Percentiles rank a stretch among this genome's conserved stretches.
These are phyloP conservation scores for Probaryconus sp. DNA, from an alignment of 1,140 invertebrate genomes.

Conservation along the genomic window DNA sequence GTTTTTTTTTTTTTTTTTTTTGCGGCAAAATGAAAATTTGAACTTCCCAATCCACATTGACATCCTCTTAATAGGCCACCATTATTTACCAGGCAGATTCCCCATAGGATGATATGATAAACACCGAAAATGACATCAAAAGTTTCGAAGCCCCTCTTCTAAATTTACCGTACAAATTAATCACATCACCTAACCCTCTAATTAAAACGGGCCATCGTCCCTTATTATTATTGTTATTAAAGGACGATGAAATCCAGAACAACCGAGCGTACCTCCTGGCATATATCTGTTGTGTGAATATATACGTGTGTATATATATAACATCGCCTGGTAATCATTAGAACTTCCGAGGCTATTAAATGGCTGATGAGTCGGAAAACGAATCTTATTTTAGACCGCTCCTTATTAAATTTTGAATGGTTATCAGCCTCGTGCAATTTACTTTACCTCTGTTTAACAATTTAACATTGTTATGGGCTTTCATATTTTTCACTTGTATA, in stretches of 20 bases:
- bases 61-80: not conserved
- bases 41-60: too few species aligned
- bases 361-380: conserved; percentile 49
- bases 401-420: conserved; percentile 31
- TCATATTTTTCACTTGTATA: too few species aligned
- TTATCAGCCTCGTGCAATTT: too few species aligned
- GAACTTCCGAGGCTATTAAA: conserved; percentile 50
- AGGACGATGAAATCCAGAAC: conserved; percentile 37
- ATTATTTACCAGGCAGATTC: conserved; percentile 24
- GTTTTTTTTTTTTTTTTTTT: too few species aligned
- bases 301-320: conserved; percentile 6
- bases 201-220: conserved; percentile 59
- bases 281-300: conserved; percentile 4
- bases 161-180: conserved; percentile 56
- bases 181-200: conserved; percentile 59
- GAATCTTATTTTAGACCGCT: conserved; percentile 32
- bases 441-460: too few species aligned
- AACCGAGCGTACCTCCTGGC: conserved; percentile 8
- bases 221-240: conserved; percentile 60
- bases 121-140: conserved; percentile 58
- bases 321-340: conserved; percentile 29
- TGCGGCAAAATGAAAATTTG: too few species aligned
- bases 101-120: conserved; percentile 56
- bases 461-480: too few species aligned
- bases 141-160: conserved; percentile 9